Evolutionary conservation across 2,113 vertebrate genomes (phyloP).

Genomic region (Heterocephalus glaber): DNA sequence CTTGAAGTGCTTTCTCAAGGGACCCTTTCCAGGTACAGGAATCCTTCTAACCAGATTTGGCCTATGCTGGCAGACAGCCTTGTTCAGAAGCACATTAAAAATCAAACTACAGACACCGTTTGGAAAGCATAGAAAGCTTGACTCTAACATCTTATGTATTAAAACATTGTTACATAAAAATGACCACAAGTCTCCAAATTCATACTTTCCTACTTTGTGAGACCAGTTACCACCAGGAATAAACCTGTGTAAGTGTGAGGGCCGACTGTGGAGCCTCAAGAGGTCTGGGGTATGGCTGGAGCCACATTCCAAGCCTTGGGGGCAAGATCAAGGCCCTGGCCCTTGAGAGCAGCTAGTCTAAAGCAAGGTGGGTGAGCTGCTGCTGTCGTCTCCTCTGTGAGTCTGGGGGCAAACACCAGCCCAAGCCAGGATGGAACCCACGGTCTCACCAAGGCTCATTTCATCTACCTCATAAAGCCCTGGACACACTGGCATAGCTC

Average conservation of each 20-base stretch:
- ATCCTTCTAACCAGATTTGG: conserved; percentile 84
- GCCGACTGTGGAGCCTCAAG: conserved; percentile 78
- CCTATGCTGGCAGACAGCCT: conserved; percentile 84
- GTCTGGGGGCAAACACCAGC: conserved; percentile 63
- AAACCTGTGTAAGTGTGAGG: conserved; percentile 85
- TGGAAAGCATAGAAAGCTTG: conserved; percentile 87
- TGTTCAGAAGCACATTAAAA: conserved; percentile 87
- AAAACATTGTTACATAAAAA: conserved; percentile 88
- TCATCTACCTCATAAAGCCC: conserved; percentile 70
- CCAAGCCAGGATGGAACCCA: neutral
- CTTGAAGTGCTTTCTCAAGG: conserved; percentile 86
- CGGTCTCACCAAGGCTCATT: conserved; percentile 65
- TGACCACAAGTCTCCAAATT: conserved; percentile 87
- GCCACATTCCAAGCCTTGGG: conserved; percentile 65
- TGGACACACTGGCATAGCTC: conserved; percentile 71
- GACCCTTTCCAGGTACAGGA: conserved; percentile 84
- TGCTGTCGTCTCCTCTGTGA: conserved; percentile 34
- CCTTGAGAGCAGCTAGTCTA: conserved; percentile 24
- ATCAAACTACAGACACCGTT: conserved; percentile 87
- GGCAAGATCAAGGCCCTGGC: conserved; percentile 66
- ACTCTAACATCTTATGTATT: conserved; percentile 88
- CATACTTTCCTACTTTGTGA: conserved; percentile 89
- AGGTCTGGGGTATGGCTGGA: conserved; percentile 79
- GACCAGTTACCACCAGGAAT: conserved; percentile 87
- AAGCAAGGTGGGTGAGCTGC: conserved; percentile 44